These are phyloP conservation scores for Atta cephalotes DNA, from an alignment of 1,140 invertebrate genomes.

Conservation along the genomic window DNA sequence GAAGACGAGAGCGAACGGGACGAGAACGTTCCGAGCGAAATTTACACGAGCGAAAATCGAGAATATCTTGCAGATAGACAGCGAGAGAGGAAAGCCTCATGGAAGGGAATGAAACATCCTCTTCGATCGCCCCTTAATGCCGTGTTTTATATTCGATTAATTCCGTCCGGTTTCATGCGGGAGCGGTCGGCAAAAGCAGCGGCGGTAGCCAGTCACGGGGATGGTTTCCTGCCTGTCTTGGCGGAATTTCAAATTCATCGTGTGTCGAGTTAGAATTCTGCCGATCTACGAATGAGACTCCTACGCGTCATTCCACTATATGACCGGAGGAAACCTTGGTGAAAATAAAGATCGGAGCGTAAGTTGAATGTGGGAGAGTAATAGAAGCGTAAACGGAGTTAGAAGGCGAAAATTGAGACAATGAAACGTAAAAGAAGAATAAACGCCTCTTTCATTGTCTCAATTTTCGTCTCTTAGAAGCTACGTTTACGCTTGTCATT, in stretches of 20 bases:
- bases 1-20: neutral
- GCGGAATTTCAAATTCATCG: conserved; percentile 69
- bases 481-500: no score
- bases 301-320: neutral
- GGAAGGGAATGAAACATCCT: neutral
- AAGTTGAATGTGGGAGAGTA: no score
- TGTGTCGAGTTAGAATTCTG: conserved; percentile 59
- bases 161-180: conserved; percentile 72
- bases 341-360: no score
- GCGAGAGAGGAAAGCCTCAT: neutral
- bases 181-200: conserved; percentile 42
- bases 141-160: conserved; percentile 76
- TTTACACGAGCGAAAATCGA: conserved; percentile 41
- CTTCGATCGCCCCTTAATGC: conserved; percentile 62
- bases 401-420: no score
- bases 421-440: no score
- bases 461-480: no score
- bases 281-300: neutral
- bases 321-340: neutral
- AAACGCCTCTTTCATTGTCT: no score
- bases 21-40: conserved; percentile 7
- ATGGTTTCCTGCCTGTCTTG: neutral
- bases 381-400: no score
- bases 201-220: neutral
- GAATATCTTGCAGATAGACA: conserved; percentile 1